These are phyloP conservation scores for Adela reaumurella DNA, from an alignment of 2,888 invertebrate species.

Conservation along the genomic window DNA sequence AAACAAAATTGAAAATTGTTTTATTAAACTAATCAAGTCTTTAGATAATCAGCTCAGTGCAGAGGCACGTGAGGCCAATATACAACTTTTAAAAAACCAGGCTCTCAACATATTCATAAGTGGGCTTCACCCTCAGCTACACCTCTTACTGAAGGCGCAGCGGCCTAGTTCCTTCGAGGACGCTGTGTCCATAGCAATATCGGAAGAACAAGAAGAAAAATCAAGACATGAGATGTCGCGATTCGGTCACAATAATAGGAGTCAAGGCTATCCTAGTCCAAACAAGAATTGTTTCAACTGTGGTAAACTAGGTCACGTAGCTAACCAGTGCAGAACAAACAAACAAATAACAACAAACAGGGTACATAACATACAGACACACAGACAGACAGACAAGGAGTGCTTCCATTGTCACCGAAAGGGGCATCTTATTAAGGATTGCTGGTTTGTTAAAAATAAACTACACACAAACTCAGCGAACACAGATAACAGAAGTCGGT, in stretches of 20 bases:
- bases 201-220: slow-evolving; percentile 17
- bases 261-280: neutral
- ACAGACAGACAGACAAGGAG: neutral
- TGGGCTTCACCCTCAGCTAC: slow-evolving; percentile 17
- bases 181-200: slow-evolving; percentile 16
- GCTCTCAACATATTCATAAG: slow-evolving; percentile 18
- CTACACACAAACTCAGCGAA: too few species aligned
- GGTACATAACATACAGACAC: neutral
- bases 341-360: slow-evolving; percentile 4
- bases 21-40: slow-evolving; percentile 17
- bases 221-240: slow-evolving; percentile 11
- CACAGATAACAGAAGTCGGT: too few species aligned
- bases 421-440: too few species aligned
- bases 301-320: slow-evolving; percentile 10
- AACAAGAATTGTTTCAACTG: slow-evolving; percentile 9
- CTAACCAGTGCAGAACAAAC: slow-evolving; percentile 8
- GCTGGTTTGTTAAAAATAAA: too few species aligned
- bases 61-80: slow-evolving; percentile 11
- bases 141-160: slow-evolving; percentile 18
- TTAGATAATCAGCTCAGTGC: slow-evolving; percentile 10
- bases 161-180: slow-evolving; percentile 16
- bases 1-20: slow-evolving; percentile 17
- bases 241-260: slow-evolving; percentile 1
- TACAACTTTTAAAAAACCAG: slow-evolving; percentile 17
- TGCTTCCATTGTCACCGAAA: neutral